Conservation (phyloP, 2,797 vertebrate species). For the Vireo griseus region DNA sequence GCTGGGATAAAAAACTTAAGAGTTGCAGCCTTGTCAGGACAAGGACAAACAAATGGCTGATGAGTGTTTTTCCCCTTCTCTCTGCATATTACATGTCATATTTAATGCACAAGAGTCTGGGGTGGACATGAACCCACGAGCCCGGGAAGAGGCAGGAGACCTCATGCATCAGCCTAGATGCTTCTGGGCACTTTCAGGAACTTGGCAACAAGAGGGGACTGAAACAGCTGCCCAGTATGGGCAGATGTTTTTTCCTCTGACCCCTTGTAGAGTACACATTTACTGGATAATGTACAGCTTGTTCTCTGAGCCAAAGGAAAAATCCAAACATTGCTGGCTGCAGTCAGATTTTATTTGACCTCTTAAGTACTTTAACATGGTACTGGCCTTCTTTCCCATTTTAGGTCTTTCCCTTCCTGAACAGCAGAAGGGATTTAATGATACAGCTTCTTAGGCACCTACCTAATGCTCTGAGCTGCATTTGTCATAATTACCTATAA, state of each 20-base stretch:
- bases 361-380: constrained; percentile 59
- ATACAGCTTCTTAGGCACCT: neutral
- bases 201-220: neutral
- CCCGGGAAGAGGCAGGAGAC: neutral
- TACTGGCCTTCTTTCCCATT: constrained; percentile 36
- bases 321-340: constrained; percentile 46
- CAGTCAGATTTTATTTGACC: constrained; percentile 29
- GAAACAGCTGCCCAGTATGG: constrained; percentile 1
- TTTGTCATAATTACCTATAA: neutral
- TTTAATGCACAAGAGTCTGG: neutral
- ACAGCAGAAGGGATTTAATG: neutral
- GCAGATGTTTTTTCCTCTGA: constrained; percentile 45
- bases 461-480: neutral
- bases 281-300: constrained; percentile 35
- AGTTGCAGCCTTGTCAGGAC: neutral
- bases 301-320: constrained; percentile 52
- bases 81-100: neutral
- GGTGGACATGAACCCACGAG: neutral
- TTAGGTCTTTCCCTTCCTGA: constrained; percentile 22
- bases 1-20: neutral
- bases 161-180: neutral
- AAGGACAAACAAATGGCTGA: neutral
- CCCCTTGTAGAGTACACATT: constrained; percentile 30
- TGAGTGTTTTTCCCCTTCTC: neutral
- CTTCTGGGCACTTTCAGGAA: constrained; percentile 26